Percentiles rank a stretch among this genome's conserved stretches.
These are phyloP conservation scores for Diplodus sargus DNA, from an alignment of 2,797 vertebrate genomes.

Conservation along the genomic window DNA sequence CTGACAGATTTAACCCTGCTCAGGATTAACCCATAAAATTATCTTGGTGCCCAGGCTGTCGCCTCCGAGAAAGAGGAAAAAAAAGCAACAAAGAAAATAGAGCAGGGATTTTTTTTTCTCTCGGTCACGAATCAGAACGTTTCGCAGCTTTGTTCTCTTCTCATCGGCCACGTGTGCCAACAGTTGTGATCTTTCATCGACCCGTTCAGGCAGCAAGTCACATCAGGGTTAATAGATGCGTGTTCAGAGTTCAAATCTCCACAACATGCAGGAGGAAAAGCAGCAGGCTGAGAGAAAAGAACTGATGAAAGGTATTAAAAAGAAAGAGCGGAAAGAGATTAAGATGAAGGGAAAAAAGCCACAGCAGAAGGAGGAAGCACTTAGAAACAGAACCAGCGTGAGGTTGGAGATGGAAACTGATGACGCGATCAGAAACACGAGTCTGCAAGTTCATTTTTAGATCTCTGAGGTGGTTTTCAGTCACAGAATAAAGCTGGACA, in stretches of 20 bases:
- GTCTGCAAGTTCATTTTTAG: slow-evolving; percentile 45
- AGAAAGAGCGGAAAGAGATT: slow-evolving; percentile 20
- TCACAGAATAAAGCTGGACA: neutral
- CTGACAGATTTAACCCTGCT: slow-evolving; percentile 68
- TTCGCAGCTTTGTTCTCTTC: slow-evolving; percentile 27
- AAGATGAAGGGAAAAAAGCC: slow-evolving; percentile 49
- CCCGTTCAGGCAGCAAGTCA: slow-evolving; percentile 64
- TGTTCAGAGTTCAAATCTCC: slow-evolving; percentile 37
- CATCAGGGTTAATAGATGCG: slow-evolving; percentile 69
- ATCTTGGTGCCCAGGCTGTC: slow-evolving; percentile 67
- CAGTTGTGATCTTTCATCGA: slow-evolving; percentile 37
- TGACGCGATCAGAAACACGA: neutral
- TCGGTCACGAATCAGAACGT: slow-evolving; percentile 24
- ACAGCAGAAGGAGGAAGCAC: slow-evolving; percentile 14
- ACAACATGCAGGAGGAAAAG: slow-evolving; percentile 56
- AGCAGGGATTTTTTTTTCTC: slow-evolving; percentile 8
- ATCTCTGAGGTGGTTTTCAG: neutral
- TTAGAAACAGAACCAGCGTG: neutral
- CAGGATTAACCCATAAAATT: slow-evolving; percentile 72
- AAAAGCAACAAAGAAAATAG: slow-evolving; percentile 43
- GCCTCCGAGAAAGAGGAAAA: slow-evolving; percentile 36
- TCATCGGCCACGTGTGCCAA: slow-evolving; percentile 15
- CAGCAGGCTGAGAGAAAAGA: slow-evolving; percentile 27
- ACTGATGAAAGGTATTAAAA: slow-evolving; percentile 48
- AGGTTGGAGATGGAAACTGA: slow-evolving; percentile 1